These are phyloP conservation scores for Leptopilina myrica DNA, from an alignment of 2,888 invertebrate genomes.

Conservation along the genomic window DNA sequence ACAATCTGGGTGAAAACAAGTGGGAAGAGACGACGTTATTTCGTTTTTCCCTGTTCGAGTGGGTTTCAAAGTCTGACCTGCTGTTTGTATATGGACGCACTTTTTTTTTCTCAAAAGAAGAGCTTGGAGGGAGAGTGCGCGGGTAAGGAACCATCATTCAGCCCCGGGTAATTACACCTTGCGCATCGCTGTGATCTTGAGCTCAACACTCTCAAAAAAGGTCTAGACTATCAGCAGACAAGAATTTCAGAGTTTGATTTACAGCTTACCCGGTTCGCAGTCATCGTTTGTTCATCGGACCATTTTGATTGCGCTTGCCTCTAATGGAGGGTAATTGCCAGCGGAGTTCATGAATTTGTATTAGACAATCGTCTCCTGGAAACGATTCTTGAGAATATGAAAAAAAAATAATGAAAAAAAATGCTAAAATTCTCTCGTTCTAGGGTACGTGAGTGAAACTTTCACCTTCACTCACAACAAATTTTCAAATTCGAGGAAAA, in stretches of 20 bases:
- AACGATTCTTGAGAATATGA: conserved; percentile 41
- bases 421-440: background rate
- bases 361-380: conserved; percentile 63
- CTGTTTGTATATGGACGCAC: conserved; percentile 43
- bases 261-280: conserved; percentile 65
- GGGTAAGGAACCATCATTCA: conserved; percentile 42
- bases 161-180: conserved; percentile 55
- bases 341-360: conserved; percentile 75
- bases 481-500: no score
- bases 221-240: conserved; percentile 46
- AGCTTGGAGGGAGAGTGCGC: conserved; percentile 27
- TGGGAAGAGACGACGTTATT: conserved; percentile 56
- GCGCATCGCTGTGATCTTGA: conserved; percentile 44
- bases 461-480: no score
- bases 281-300: conserved; percentile 55
- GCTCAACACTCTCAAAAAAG: conserved; percentile 50
- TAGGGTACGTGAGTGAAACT: no score
- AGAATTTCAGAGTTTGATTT: conserved; percentile 73
- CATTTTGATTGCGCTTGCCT: conserved; percentile 72
- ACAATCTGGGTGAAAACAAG: conserved; percentile 62
- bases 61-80: conserved; percentile 48
- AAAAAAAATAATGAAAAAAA: no score
- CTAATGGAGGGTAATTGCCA: conserved; percentile 73
- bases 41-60: conserved; percentile 58
- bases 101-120: conserved; percentile 5